phyloP scores from a whole-genome alignment of 2,113 vertebrate species.

The Panthera uncia region DNA sequence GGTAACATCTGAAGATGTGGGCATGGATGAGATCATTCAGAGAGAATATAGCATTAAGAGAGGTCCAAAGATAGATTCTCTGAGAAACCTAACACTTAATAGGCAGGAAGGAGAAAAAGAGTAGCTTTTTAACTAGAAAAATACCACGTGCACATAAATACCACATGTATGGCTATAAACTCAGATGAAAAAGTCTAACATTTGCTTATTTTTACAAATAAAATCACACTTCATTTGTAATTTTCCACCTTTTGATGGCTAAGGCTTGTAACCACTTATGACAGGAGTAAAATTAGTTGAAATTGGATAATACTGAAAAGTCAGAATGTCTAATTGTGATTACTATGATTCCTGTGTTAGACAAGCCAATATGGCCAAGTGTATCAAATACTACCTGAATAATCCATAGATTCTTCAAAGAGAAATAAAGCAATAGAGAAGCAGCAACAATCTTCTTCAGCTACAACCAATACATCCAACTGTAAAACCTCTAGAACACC shows the following conservation, averaged over 20 bases:
- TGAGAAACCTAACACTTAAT: constrained; percentile 1
- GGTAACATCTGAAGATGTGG: constrained; percentile 11
- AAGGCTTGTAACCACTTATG: constrained; percentile 15
- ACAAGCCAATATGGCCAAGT: background rate
- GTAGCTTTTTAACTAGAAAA: background rate
- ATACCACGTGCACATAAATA: constrained; percentile 5
- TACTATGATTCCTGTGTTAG: background rate
- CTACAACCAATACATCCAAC: background rate
- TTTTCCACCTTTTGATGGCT: constrained; percentile 55
- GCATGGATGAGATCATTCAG: constrained; percentile 43
- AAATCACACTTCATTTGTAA: constrained; percentile 39
- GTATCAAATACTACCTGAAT: background rate
- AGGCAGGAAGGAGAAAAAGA: background rate
- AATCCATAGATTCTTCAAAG: constrained; percentile 11
- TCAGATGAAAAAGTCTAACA: background rate
- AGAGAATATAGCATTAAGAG: constrained; percentile 7
- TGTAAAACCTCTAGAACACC: background rate
- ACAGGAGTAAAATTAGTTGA: constrained; percentile 29
- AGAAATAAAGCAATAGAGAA: constrained; percentile 43
- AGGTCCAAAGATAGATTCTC: constrained; percentile 38
- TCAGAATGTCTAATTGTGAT: background rate
- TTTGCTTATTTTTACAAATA: constrained; percentile 60
- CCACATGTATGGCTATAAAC: background rate
- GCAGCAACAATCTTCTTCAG: constrained; percentile 25
- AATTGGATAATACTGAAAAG: constrained; percentile 44